Evolutionary conservation across 2,797 vertebrate genomes (phyloP).

Genomic region (Scolopax bukidnonensis): DNA sequence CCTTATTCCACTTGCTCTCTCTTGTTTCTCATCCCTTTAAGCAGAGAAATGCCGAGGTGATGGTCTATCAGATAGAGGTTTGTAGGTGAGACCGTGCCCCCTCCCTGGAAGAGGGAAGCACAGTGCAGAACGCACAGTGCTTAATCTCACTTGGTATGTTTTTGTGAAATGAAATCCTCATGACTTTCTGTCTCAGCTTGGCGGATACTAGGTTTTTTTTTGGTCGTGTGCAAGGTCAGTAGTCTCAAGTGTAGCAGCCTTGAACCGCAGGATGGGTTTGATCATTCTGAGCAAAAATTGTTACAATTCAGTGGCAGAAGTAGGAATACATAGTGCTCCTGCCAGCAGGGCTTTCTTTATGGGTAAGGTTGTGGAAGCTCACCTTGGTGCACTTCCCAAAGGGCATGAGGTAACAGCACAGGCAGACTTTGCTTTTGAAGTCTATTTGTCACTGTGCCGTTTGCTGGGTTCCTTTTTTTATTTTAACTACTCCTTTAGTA

Average conservation of each 20-base stretch:
- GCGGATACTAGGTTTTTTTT: rapidly evolving
- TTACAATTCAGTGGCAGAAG: neutral
- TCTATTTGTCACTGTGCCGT: neutral
- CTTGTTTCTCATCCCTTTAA: neutral
- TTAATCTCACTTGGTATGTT: neutral
- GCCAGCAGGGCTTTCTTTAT: neutral
- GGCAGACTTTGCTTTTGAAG: neutral
- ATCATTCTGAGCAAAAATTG: neutral
- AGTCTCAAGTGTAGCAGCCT: neutral
- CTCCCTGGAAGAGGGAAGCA: neutral
- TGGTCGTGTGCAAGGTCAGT: neutral
- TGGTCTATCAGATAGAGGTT: neutral
- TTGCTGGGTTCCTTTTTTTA: neutral
- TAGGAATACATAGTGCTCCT: neutral
- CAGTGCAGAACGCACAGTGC: neutral
- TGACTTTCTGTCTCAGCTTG: neutral
- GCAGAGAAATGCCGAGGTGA: neutral
- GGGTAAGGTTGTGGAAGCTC: neutral
- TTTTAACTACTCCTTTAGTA: neutral
- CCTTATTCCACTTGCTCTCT: neutral
- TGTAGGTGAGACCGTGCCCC: neutral
- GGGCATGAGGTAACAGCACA: neutral
- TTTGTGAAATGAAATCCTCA: neutral
- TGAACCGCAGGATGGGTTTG: neutral
- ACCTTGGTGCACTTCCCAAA: neutral